Conservation (phyloP, 2,888 invertebrate species). For the Perizoma flavofasciatum region DNA sequence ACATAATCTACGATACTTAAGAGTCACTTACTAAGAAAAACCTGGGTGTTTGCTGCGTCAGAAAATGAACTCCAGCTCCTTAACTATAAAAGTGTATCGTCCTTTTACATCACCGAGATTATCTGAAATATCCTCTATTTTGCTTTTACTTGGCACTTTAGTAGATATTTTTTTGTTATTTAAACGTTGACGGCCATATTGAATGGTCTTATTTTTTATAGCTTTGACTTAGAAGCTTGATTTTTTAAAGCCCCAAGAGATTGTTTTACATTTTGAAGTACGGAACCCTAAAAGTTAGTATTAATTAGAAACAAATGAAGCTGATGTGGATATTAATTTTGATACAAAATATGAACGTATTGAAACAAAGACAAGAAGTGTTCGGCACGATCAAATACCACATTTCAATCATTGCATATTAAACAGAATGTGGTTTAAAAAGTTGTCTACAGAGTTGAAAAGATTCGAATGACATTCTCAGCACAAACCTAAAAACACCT, state of each 20-base stretch:
- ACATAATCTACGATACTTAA: too few species aligned
- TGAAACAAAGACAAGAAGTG: neutral
- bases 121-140: slow-evolving; percentile 40
- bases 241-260: too few species aligned
- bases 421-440: slow-evolving; percentile 9
- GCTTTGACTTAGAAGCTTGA: too few species aligned
- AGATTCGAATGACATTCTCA: slow-evolving; percentile 30
- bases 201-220: too few species aligned
- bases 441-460: slow-evolving; percentile 19
- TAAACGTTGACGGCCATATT: slow-evolving; percentile 32
- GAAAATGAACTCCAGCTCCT: slow-evolving; percentile 8
- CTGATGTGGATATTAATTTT: slow-evolving; percentile 1
- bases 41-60: too few species aligned
- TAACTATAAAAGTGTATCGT: slow-evolving; percentile 21
- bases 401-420: slow-evolving; percentile 18
- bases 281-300: too few species aligned
- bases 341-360: slow-evolving; percentile 5
- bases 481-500: slow-evolving; percentile 38
- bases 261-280: too few species aligned
- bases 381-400: slow-evolving; percentile 23
- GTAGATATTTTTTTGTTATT: slow-evolving; percentile 34
- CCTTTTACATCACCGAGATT: slow-evolving; percentile 38
- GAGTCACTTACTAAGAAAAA: too few species aligned
- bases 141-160: slow-evolving; percentile 39
- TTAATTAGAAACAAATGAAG: too few species aligned